Evolutionary conservation across 2,113 vertebrate species (phyloP), one percentile per base, ranked within the genome.

Genomic region (Alligator mississippiensis): DNA sequence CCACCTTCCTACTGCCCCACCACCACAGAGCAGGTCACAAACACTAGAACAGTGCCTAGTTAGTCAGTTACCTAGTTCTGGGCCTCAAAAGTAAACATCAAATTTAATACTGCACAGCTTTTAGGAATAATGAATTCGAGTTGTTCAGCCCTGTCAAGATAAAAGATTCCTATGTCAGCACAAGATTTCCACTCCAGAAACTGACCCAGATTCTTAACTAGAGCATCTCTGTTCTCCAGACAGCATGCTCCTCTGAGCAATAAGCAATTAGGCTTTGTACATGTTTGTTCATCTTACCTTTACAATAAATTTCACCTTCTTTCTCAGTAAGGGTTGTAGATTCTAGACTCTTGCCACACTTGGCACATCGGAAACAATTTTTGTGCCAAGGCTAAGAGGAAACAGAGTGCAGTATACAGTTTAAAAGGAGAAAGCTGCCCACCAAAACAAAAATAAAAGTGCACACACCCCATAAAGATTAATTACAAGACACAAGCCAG

Each of bases 281-380:
- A 11, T n/a, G 5, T 22, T 77, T 90, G 28, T 95, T 75, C 79
- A 70, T 38, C 97, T 97, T 96, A 99, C 99, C 99, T 99, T 99
- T 99, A 97, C 99, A 99, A 97, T 99, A 99, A 97, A 99, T 99
- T 97, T 99, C 99, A 68, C 99, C 99, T 3, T 99, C 99, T 93
- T 99, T 99, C 97, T 99, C 99, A 1, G 99, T 99, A 96, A 99
- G 97, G 74, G 99, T 99, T 85, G 99, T 99, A 14, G 99, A 99
- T 96, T 99, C 99, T 93, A 99, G 98, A 93, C 99, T 98, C 97
- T 99, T 99, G 19, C 99, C 99, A 97, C 99, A 99, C 80, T 99
- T 99, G 66, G 99, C 99, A 96, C 99, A 99, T 66, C 99, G 98
- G 97, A 99, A 99, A 91, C 99, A 99, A 96, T 98, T 99, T 98